A percentile compares a stretch with the other conserved stretches of the same genome.
These are phyloP conservation scores for Heliconius aoede DNA, from an alignment of 2,888 invertebrate species.

Conservation along the genomic window DNA sequence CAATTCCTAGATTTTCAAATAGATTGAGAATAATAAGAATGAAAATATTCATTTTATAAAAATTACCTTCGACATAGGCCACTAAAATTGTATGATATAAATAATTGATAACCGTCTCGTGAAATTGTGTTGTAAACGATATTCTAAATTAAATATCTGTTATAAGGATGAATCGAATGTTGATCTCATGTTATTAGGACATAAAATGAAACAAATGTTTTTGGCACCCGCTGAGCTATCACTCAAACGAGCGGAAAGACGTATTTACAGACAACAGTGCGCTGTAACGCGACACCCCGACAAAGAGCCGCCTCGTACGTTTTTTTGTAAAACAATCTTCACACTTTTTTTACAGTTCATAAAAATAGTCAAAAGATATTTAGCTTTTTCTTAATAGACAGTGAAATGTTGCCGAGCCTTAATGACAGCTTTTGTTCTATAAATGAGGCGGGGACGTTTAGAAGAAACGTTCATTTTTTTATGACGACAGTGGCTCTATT, in stretches of 20 bases:
- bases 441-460: constrained; percentile 79
- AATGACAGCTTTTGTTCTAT: constrained; percentile 83
- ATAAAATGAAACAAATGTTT: constrained; percentile 50
- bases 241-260: constrained; percentile 76
- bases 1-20: too few relatives aligned
- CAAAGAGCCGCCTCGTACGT: constrained; percentile 80
- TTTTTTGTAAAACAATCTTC: constrained; percentile 81
- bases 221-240: constrained; percentile 76
- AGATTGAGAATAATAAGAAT: too few relatives aligned
- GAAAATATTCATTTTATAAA: too few relatives aligned
- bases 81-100: too few relatives aligned
- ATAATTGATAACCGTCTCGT: not conserved
- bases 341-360: constrained; percentile 81
- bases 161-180: not conserved
- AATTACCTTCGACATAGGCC: too few relatives aligned
- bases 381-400: constrained; percentile 80
- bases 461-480: constrained; percentile 73
- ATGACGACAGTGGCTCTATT: constrained; percentile 73
- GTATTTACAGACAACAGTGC: constrained; percentile 79
- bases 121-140: not conserved
- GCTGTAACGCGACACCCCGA: constrained; percentile 73
- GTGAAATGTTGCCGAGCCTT: constrained; percentile 83
- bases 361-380: constrained; percentile 83
- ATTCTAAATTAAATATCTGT: too few relatives aligned
- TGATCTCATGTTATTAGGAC: not conserved